Conservation (phyloP, 2,113 vertebrate genomes). For the Spermophilus dauricus region DNA sequence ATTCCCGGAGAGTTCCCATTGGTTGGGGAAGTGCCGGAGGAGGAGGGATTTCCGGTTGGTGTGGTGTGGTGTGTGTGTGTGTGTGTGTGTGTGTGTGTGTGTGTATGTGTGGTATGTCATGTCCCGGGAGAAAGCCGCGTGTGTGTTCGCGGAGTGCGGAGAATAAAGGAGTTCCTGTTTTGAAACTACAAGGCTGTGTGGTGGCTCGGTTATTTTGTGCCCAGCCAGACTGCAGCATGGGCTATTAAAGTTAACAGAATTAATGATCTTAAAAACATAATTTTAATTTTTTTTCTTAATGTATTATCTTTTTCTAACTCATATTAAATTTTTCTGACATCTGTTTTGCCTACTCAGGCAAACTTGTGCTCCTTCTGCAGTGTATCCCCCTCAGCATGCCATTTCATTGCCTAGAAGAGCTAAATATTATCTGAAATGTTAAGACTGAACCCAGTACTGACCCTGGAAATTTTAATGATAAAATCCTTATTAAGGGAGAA, state of each 20-base stretch:
- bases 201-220: too few species aligned
- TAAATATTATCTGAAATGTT: slow-evolving; percentile 13
- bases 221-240: not conserved
- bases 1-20: too few species aligned
- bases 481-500: slow-evolving; percentile 1
- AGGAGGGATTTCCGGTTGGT: too few species aligned
- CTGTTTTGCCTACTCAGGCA: not conserved
- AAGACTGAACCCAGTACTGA: slow-evolving; percentile 14
- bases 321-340: slow-evolving; percentile 32
- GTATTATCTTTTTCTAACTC: slow-evolving; percentile 11
- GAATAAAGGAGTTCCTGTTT: too few species aligned
- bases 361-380: not conserved
- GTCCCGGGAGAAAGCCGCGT: too few species aligned
- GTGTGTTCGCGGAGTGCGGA: too few species aligned
- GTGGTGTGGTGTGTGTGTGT: too few species aligned
- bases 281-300: slow-evolving; percentile 30
- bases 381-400: not conserved
- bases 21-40: too few species aligned
- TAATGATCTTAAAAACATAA: slow-evolving; percentile 50
- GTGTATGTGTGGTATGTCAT: too few species aligned
- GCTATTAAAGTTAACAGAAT: slow-evolving; percentile 41
- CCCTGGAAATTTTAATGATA: slow-evolving; percentile 20
- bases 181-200: too few species aligned
- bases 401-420: slow-evolving; percentile 16
- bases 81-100: too few species aligned